Evolutionary conservation across 1,140 invertebrate species (phyloP).

Genomic region (Drosophila triauraria): DNA sequence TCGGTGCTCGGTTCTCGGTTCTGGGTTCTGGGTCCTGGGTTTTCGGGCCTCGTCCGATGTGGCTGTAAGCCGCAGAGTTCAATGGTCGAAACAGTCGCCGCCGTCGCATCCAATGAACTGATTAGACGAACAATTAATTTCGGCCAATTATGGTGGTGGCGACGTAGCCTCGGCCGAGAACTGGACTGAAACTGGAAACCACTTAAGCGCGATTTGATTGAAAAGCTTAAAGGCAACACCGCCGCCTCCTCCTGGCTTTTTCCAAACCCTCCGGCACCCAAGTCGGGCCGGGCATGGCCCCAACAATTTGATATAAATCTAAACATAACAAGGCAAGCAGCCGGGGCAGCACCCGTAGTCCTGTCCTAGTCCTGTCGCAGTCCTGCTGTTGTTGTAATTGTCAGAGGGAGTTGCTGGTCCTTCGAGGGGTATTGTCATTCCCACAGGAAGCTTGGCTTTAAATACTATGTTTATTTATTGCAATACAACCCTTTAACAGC

Average conservation of each 20-base stretch:
- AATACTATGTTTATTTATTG: not conserved
- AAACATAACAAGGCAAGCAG: constrained; percentile 73
- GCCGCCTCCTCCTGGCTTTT: not conserved
- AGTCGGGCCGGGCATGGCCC: constrained; percentile 8
- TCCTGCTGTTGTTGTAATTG: constrained; percentile 38
- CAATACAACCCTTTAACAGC: not conserved
- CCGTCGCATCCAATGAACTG: constrained; percentile 70
- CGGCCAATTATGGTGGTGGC: constrained; percentile 61
- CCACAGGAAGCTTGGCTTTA: not conserved
- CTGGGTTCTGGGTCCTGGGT: constrained; percentile 8
- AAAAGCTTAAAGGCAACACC: constrained; percentile 71
- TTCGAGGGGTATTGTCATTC: not conserved
- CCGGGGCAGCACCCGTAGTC: constrained; percentile 10
- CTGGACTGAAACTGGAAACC: constrained; percentile 57
- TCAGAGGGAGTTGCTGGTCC: constrained; percentile 28
- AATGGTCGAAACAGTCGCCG: constrained; percentile 36
- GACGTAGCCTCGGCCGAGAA: constrained; percentile 30
- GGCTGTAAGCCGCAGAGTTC: constrained; percentile 35
- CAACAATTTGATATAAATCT: constrained; percentile 82
- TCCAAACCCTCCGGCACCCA: not conserved
- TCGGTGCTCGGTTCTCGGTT: not conserved
- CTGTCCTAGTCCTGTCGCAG: constrained; percentile 24
- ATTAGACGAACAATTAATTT: constrained; percentile 82
- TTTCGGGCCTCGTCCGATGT: constrained; percentile 7
- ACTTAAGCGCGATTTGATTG: constrained; percentile 79